phyloP scores from a whole-genome alignment of 2,888 invertebrate genomes.

The Tenthredo amoena region DNA sequence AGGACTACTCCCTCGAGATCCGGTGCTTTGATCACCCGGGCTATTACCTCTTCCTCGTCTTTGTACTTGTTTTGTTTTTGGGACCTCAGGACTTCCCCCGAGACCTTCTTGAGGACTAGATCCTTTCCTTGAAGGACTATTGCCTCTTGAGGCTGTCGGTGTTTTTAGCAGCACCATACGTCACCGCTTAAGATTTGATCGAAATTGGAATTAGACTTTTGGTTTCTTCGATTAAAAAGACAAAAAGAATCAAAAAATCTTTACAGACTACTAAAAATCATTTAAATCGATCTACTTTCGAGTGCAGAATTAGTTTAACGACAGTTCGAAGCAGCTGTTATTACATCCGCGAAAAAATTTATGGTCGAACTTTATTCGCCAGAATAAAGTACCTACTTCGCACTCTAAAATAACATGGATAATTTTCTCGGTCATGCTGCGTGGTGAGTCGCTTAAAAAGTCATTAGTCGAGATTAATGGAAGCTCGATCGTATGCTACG shows the following conservation, averaged over 20 bases:
- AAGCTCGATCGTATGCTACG: not conserved
- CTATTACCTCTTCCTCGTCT: slow-evolving; percentile 64
- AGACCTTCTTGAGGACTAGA: slow-evolving; percentile 65
- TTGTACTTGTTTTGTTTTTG: slow-evolving; percentile 51
- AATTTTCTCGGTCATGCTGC: not conserved
- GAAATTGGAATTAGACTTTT: not conserved
- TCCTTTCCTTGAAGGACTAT: slow-evolving; percentile 60
- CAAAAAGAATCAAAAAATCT: not conserved
- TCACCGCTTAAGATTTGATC: slow-evolving; percentile 58
- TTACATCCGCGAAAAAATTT: not conserved
- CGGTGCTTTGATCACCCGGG: slow-evolving; percentile 65
- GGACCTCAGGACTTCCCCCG: slow-evolving; percentile 57
- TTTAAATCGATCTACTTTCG: not conserved
- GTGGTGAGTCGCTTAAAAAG: not conserved
- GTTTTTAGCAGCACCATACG: slow-evolving; percentile 73
- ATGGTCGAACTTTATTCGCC: not conserved
- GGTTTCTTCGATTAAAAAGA: not conserved
- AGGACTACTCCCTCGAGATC: slow-evolving; percentile 76
- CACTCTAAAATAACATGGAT: not conserved
- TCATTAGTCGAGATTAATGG: slow-evolving; percentile 20
- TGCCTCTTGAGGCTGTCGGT: slow-evolving; percentile 69
- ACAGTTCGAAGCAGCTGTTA: not conserved
- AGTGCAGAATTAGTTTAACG: not conserved
- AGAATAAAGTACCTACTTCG: not conserved
- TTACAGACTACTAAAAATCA: not conserved